These are phyloP conservation scores for Drosophila mimetica DNA, from an alignment of 2,888 invertebrate species.

Conservation along the genomic window DNA sequence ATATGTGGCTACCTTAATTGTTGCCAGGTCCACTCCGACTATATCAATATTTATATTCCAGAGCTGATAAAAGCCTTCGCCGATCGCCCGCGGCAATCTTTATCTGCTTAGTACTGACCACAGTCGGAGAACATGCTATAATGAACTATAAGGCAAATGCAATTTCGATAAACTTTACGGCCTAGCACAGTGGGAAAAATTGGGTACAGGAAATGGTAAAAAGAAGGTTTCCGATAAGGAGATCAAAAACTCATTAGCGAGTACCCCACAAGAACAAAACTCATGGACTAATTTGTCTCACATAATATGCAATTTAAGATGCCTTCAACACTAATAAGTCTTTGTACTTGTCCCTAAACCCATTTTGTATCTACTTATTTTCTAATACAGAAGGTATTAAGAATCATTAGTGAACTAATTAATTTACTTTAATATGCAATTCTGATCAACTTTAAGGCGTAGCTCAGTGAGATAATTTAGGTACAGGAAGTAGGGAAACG, in stretches of 20 bases:
- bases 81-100: slow-evolving; percentile 24
- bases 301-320: background rate
- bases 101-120: slow-evolving; percentile 43
- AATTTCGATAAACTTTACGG: slow-evolving; percentile 29
- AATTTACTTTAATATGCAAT: slow-evolving; percentile 16
- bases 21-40: slow-evolving; percentile 28
- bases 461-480: background rate
- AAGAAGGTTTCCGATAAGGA: slow-evolving; percentile 1
- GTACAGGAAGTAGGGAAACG: background rate
- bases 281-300: background rate
- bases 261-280: background rate
- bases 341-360: background rate
- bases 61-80: slow-evolving; percentile 27
- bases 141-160: slow-evolving; percentile 39
- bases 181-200: slow-evolving; percentile 11
- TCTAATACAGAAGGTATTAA: background rate
- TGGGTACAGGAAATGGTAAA: slow-evolving; percentile 1
- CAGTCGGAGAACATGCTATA: slow-evolving; percentile 31
- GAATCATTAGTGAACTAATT: background rate
- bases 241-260: slow-evolving; percentile 1
- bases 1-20: slow-evolving; percentile 21
- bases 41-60: slow-evolving; percentile 37
- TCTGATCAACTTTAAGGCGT: slow-evolving; percentile 20
- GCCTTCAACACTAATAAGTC: background rate
- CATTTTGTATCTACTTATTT: background rate